Evolutionary conservation across 1,140 invertebrate species (phyloP).

Genomic region (Drosophila prosaltans): DNA sequence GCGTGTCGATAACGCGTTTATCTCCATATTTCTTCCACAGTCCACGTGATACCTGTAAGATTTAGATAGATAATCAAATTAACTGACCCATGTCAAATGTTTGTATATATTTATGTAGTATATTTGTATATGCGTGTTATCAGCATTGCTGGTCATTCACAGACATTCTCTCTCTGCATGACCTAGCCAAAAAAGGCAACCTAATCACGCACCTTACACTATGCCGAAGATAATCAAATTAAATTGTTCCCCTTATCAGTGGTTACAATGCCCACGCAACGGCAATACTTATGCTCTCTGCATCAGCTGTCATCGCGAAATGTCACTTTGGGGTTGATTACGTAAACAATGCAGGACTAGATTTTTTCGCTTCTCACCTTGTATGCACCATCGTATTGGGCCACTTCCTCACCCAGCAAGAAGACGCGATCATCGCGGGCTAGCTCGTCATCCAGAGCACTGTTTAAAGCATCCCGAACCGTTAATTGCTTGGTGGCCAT

Average conservation of each 20-base stretch:
- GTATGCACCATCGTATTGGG: constrained; percentile 99
- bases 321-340: constrained; percentile 64
- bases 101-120: constrained; percentile 39
- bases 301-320: constrained; percentile 56
- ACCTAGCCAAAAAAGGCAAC: constrained; percentile 43
- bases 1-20: constrained; percentile 98
- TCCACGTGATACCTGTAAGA: constrained; percentile 88
- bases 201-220: constrained; percentile 33
- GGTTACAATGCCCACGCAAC: constrained; percentile 28
- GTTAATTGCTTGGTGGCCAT: constrained; percentile 90
- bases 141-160: constrained; percentile 9
- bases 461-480: constrained; percentile 98
- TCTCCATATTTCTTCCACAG: constrained; percentile 99
- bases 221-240: constrained; percentile 1
- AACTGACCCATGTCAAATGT: background rate
- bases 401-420: constrained; percentile 98
- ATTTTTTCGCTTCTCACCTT: constrained; percentile 87
- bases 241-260: constrained; percentile 60
- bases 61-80: constrained; percentile 10
- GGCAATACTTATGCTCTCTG: constrained; percentile 6
- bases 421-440: constrained; percentile 97
- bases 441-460: constrained; percentile 98
- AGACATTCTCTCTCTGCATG: constrained; percentile 31
- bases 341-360: constrained; percentile 62
- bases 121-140: constrained; percentile 14